These are phyloP conservation scores for Rallus crepitans DNA, from an alignment of 2,797 vertebrate genomes.

Conservation along the genomic window DNA sequence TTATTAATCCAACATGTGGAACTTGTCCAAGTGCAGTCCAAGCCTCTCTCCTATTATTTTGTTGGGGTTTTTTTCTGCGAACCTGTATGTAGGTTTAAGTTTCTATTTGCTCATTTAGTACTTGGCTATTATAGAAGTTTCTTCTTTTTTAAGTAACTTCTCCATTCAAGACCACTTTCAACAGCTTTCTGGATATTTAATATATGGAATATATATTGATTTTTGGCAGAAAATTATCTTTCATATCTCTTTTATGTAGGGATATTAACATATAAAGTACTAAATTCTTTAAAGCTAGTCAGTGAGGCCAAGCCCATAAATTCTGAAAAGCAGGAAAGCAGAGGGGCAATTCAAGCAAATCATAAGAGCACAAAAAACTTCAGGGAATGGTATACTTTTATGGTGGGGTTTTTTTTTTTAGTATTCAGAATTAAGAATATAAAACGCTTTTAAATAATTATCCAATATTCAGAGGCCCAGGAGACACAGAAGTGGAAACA, in stretches of 20 bases:
- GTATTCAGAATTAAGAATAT: neutral
- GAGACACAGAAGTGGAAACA: neutral
- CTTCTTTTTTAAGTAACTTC: slow-evolving; percentile 5
- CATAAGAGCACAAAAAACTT: neutral
- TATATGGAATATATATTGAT: slow-evolving; percentile 8
- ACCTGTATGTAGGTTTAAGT: neutral
- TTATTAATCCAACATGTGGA: neutral
- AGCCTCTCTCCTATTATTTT: neutral
- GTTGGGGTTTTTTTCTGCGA: neutral
- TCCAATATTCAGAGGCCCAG: neutral
- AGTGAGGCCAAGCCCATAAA: slow-evolving; percentile 13
- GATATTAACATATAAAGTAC: neutral
- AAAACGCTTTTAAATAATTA: neutral
- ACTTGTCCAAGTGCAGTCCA: neutral
- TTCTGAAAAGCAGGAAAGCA: slow-evolving; percentile 3
- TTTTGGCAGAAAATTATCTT: slow-evolving; percentile 4
- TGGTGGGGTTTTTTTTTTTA: neutral
- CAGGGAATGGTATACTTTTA: neutral
- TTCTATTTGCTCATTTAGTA: neutral
- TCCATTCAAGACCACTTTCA: neutral
- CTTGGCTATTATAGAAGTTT: neutral
- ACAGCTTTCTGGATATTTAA: neutral
- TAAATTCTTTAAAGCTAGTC: slow-evolving; percentile 28
- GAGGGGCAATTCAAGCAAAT: neutral
- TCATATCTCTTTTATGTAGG: neutral